phyloP scores from a whole-genome alignment of 2,797 vertebrate species.

The Smutsia temminckii region DNA sequence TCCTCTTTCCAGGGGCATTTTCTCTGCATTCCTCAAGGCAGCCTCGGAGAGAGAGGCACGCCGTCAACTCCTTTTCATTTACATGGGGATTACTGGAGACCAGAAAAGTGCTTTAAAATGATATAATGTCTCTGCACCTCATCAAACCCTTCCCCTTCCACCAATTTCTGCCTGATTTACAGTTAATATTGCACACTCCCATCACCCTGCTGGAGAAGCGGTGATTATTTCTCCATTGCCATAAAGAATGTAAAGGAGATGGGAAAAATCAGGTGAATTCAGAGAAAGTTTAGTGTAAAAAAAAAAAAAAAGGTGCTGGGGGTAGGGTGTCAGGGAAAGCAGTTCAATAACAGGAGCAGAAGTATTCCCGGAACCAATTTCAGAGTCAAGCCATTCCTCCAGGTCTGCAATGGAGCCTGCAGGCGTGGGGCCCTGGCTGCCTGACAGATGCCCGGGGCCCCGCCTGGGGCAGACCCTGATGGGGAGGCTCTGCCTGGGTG shows the following conservation, averaged over 20 bases:
- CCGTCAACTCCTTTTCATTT: constrained; percentile 83
- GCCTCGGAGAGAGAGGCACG: constrained; percentile 56
- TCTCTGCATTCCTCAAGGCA: constrained; percentile 62
- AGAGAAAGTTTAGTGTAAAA: constrained; percentile 82
- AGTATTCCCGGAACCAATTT: constrained; percentile 78
- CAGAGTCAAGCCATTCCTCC: constrained; percentile 62
- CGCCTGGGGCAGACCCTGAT: too few relatives aligned
- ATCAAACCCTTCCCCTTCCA: constrained; percentile 84
- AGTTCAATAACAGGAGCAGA: constrained; percentile 63
- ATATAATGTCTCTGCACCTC: constrained; percentile 86
- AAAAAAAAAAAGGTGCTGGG: constrained; percentile 65
- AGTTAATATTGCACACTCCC: constrained; percentile 83
- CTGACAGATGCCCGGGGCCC: rapidly evolving
- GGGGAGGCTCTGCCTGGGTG: neutral
- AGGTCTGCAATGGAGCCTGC: neutral
- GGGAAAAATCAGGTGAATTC: constrained; percentile 85
- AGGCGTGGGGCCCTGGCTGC: neutral
- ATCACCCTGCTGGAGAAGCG: constrained; percentile 82
- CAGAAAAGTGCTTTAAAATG: constrained; percentile 85
- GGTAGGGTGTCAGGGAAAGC: constrained; percentile 67
- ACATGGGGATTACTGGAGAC: constrained; percentile 85
- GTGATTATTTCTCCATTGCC: constrained; percentile 85
- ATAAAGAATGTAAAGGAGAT: constrained; percentile 85
- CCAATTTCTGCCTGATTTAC: constrained; percentile 86
- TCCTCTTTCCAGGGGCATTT: constrained; percentile 53